phyloP scores from a whole-genome alignment of 1,140 invertebrate species.

The Hypothenemus hampei region DNA sequence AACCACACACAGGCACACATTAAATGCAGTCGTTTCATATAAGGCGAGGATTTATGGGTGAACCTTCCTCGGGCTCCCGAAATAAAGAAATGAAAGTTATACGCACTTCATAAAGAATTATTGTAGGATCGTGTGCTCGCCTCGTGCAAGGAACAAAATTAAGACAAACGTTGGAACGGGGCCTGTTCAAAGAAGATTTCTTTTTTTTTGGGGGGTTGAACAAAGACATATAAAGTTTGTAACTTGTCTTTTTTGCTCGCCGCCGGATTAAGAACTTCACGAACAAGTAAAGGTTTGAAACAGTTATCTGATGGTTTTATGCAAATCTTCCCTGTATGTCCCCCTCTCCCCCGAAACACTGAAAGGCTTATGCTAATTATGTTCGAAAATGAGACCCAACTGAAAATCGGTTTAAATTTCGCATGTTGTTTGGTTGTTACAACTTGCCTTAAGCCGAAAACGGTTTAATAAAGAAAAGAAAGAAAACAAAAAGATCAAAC shows the following conservation, averaged over 20 bases:
- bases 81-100: constrained; percentile 19
- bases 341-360: too few relatives aligned
- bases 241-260: too few relatives aligned
- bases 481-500: too few relatives aligned
- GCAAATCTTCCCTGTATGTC: background rate
- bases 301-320: background rate
- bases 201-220: too few relatives aligned
- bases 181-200: too few relatives aligned
- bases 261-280: background rate
- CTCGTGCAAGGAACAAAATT: constrained; percentile 1
- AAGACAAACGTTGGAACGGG: constrained; percentile 11
- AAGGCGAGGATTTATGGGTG: background rate
- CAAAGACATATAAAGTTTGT: too few relatives aligned
- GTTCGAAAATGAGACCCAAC: background rate
- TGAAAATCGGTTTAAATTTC: too few relatives aligned
- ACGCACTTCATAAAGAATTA: constrained; percentile 23
- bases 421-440: too few relatives aligned
- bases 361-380: background rate
- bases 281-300: background rate
- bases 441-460: too few relatives aligned
- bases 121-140: background rate
- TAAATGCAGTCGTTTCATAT: too few relatives aligned
- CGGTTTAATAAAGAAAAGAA: too few relatives aligned
- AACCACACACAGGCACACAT: too few relatives aligned
- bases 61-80: background rate